A percentile compares a stretch with the other conserved stretches of the same genome.
phyloP scores from a whole-genome alignment of 1,140 invertebrate genomes.

The Scaptomyza montana region DNA sequence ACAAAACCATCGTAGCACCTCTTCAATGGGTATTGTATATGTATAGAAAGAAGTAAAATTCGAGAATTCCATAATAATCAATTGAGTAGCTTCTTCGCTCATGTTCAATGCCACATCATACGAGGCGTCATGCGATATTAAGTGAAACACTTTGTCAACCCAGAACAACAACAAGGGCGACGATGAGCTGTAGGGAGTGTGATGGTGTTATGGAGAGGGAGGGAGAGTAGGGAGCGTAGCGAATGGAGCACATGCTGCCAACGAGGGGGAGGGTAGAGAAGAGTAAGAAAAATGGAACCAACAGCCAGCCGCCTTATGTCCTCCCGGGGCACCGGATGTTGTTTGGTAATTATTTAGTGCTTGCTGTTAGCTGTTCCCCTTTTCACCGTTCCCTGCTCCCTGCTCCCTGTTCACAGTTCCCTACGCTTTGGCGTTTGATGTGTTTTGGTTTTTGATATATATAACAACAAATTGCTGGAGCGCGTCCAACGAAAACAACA shows the following conservation, averaged over 20 bases:
- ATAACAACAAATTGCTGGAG: constrained; percentile 78
- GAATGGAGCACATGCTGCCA: constrained; percentile 9
- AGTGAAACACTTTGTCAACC: constrained; percentile 79
- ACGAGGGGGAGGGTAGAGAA: no score
- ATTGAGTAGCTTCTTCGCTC: constrained; percentile 46
- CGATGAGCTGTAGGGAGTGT: not conserved
- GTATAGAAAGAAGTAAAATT: constrained; percentile 24
- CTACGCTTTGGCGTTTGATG: constrained; percentile 61
- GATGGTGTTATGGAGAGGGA: not conserved
- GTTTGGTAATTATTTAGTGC: constrained; percentile 79
- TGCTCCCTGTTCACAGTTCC: not conserved
- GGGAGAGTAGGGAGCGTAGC: not conserved
- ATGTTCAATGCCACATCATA: constrained; percentile 56
- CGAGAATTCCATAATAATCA: constrained; percentile 44
- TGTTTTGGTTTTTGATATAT: constrained; percentile 69
- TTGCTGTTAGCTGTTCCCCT: constrained; percentile 40
- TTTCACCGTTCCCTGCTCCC: no score
- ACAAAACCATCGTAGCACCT: constrained; percentile 2
- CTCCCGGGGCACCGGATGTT: constrained; percentile 72
- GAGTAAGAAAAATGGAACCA: constrained; percentile 10
- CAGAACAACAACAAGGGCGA: constrained; percentile 37
- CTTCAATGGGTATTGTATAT: not conserved
- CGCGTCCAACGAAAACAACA: constrained; percentile 73
- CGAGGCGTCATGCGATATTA: constrained; percentile 75
- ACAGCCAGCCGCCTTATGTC: constrained; percentile 54